Base-by-base conservation (phyloP, 2,797 vertebrate genomes). In the Staurois parvus region DNA sequence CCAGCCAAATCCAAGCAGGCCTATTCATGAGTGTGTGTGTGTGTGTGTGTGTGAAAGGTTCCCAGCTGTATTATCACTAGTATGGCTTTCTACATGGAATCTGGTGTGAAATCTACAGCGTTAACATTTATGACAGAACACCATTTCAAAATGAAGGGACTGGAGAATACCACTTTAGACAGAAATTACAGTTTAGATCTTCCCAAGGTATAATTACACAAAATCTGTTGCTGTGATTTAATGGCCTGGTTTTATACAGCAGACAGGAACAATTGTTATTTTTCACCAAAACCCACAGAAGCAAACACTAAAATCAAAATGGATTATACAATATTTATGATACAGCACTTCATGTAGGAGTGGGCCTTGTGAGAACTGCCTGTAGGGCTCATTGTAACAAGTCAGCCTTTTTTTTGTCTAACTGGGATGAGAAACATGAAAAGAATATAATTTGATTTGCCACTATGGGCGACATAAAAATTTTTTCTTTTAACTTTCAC, bases 101-200 rank as follows among this genome's bases (percentile, higher is more conserved):
- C 79, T 81, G 79, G 79, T 81, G 79, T 81, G 79, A 81, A 81
- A 81, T 81, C 79, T 59, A 81, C 79, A 72, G 67, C 24, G 79
- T 32, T 28, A 81, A 81, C 69, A 81, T 73, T 62, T 73, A 68
- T 73, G 79, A 81, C 79, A 73, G 68, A 37, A 72, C 56, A 48
- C 79, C 45, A 40, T 64, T 62, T 26, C 56, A 64, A 81, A 37
- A 62, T 29, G 48, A 62, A 40, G 59, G 37, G 68, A 42, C 79
- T 29, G 45, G 24, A 37, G 79, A 72, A 81, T 62, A 56, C 69
- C 52, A 73, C 32, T 56, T 34, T 37, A 69, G 52, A 62, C 59
- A 15, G 52, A 72, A 62, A 64, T 72, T 73, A 73, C 48, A 73
- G 32, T 52, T 68, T 56, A 66, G 21, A 67, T 66, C 78, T 70